phyloP scores from a whole-genome alignment of 2,797 vertebrate genomes.

The Megaceryle alcyon region DNA sequence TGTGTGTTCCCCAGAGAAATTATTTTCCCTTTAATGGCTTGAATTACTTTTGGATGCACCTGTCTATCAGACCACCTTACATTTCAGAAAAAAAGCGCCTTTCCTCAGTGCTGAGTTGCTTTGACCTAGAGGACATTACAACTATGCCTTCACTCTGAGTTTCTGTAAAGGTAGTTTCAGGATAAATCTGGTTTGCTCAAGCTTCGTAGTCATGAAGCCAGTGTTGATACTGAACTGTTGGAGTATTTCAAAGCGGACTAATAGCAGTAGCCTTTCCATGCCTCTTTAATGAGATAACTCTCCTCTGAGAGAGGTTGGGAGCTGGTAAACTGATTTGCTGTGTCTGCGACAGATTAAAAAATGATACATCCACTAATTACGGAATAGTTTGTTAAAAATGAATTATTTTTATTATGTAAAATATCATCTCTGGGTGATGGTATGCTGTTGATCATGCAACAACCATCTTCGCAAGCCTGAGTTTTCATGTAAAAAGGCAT shows the following conservation, averaged over 20 bases:
- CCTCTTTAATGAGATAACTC: background rate
- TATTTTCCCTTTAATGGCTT: background rate
- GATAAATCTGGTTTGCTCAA: background rate
- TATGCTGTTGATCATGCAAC: background rate
- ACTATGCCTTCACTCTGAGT: background rate
- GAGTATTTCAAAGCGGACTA: background rate
- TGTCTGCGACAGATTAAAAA: conserved; percentile 34
- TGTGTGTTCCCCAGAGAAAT: background rate
- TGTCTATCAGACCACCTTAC: background rate
- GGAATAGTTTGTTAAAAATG: conserved; percentile 6
- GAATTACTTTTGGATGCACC: background rate
- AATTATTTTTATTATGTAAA: background rate
- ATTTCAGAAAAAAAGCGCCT: background rate
- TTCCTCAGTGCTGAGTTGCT: background rate
- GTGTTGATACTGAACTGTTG: background rate
- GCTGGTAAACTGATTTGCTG: background rate
- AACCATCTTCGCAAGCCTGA: background rate
- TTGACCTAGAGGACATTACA: background rate
- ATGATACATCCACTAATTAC: background rate
- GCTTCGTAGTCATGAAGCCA: background rate
- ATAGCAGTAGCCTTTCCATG: background rate
- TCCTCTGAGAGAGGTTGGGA: background rate
- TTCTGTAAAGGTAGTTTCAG: background rate
- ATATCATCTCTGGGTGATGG: background rate
- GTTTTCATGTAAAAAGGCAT: conserved; percentile 59